Base-by-base conservation (phyloP, 2,888 invertebrate species). In the Panopea generosa region DNA sequence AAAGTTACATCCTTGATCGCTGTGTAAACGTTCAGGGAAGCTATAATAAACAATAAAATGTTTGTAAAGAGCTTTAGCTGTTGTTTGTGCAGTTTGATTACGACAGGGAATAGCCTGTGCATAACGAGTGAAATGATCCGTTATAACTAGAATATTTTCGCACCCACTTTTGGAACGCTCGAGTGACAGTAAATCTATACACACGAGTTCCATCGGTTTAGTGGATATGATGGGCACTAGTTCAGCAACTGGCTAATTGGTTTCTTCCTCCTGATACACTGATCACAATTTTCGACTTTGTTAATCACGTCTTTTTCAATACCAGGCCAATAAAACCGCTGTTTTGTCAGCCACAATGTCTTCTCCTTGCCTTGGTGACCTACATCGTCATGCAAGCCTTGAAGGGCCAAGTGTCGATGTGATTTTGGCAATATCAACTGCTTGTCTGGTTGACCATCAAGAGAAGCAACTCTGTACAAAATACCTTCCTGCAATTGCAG, bases 191-290 rank as follows among this genome's bases (percentile, higher is more conserved):
- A 65, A 82, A 33, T 68, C 76, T n/a, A 76, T 72, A 29, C 63
- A 60, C 3, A 82, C 75, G 1, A 82, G 38, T 24, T 79, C 72
- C 55, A 82, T 26, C 2, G 76, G 72, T 22, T 56, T 20, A 11
- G 56, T 33, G 1, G 74, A 47, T 9, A 16, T n/a, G 11, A 78
- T 75, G 22, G 22, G 27, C 2, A 66, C 45, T 26, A 76, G 20
- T 6, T 47, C 27, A 45, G 72, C 70, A 38, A 24, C 24, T n/a
- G n/a, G n/a, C 24, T 50, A 4, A 16, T 7, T 4, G 63, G 50
- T 16, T 16, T 2, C 38, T 63, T 63, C 9, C 52, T 22, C 9
- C 1, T 0, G 9, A 63, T 22, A n/a, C 43, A 53, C 9, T 2
- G 9, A 52, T 4, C 2, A 33, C 63, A 63, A 3, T 33, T 7